Base-by-base conservation (phyloP, 2,113 vertebrate genomes). In the Thryonomys swinderianus region DNA sequence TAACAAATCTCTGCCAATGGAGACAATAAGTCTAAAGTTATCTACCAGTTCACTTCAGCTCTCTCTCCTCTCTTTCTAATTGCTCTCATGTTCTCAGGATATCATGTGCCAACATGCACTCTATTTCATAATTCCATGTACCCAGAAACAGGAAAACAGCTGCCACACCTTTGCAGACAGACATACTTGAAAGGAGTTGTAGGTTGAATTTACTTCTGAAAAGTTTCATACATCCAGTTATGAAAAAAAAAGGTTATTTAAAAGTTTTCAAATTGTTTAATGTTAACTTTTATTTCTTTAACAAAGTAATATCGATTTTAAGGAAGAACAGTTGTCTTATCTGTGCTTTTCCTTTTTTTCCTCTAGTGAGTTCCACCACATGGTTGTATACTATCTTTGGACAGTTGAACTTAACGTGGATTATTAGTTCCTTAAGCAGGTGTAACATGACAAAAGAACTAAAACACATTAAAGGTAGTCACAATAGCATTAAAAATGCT, bases 401-500 rank as follows among this genome's bases (percentile, higher is more conserved):
- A n/a, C 40, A 53, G 48, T 20, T 86, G 40, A 7, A 32, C 55
- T 93, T 91, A 55, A 88, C 5, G 45, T 76, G 34, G 9, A 34
- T 21, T 83, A 80, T 8, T 94, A 17, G 69, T 27, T 81, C 42
- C 79, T 84, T 59, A 76, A 79, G 85, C 9, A 48, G 18, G 45
- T 85, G 10, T 3, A 74, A 51, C 16, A 88, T 1, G 71, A 42
- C 3, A 84, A 80, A 74, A 69, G 1, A 86, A 23, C 45, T 76
- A 55, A 14, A 90, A 87, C 14, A 8, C 34, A 21, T 37, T 12
- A 2, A 82, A 92, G 8, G 11, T 30, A 30, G 67, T 67, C 9
- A 82, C 0, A 81, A 27, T 30, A 85, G 21, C 14, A n/a, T 89
- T 95, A 73, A 90, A 89, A 93, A 80, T 48, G n/a, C n/a, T n/a